Conservation (phyloP, 1,140 invertebrate genomes). For the Dendroctonus valens region DNA sequence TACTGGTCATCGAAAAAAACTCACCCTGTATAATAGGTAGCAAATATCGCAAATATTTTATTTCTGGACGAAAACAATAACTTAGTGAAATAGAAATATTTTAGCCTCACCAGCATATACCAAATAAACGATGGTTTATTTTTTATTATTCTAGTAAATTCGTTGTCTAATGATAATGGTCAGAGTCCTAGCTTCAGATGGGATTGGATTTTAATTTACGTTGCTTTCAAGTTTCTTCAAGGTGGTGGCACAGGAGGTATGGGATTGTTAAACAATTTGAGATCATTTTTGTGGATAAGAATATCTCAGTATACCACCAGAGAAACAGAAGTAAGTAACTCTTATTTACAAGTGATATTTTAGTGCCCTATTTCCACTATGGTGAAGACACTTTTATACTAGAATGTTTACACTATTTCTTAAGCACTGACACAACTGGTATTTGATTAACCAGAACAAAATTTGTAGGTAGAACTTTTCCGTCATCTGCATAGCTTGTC, state of each 20-base stretch:
- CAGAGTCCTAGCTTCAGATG: constrained; percentile 68
- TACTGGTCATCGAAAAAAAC: too few species aligned
- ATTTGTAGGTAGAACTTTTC: constrained; percentile 70
- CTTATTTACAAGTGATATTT: neutral
- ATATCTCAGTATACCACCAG: constrained; percentile 94
- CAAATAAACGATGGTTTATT: too few species aligned
- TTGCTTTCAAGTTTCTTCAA: constrained; percentile 87
- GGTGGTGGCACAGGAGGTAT: constrained; percentile 87
- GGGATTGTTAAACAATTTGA: constrained; percentile 89
- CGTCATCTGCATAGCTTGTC: constrained; percentile 84
- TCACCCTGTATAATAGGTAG: too few species aligned
- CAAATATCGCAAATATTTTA: too few species aligned
- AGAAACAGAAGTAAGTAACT: constrained; percentile 74
- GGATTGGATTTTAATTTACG: constrained; percentile 86
- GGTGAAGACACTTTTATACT: too few species aligned
- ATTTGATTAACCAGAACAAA: constrained; percentile 19
- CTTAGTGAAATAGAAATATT: too few species aligned
- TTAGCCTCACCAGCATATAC: too few species aligned
- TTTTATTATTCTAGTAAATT: constrained; percentile 66
- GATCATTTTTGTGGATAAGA: constrained; percentile 90
- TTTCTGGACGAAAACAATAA: too few species aligned
- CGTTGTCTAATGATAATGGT: constrained; percentile 55
- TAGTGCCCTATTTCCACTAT: too few species aligned
- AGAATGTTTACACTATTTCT: too few species aligned
- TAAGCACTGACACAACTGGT: neutral